Base-by-base conservation (phyloP, 2,113 vertebrate species). In the Actinemys pallida region DNA sequence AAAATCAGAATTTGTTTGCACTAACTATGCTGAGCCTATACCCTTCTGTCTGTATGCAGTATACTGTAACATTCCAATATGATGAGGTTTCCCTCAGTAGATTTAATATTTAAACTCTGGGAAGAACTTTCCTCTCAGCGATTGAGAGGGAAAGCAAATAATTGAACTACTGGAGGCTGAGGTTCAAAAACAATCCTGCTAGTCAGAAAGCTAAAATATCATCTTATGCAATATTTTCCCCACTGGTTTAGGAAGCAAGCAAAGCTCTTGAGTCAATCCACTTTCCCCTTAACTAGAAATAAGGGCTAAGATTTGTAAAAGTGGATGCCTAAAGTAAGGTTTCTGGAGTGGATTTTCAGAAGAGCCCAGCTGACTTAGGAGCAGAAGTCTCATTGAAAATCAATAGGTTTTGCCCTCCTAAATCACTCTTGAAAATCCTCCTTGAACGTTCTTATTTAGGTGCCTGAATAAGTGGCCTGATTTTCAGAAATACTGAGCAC, bases 101-200 rank as follows among this genome's bases (percentile, higher is more conserved):
- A 94, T 91, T 94, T 95, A 11, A 91, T 90, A 92, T 78, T 93
- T 96, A 96, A 96, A 95, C 86, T 94, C 53, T 0, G 0, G 39
- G 35, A 3, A 52, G 83, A 90, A 90, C 45, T 84, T 94, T 95
- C 93, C 87, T 81, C 53, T 57, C 83, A 93, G 87, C 86, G 45
- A 83, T 95, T 97, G 88, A 93, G 65, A 85, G 24, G 17, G 59
- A 95, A 95, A 94, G 93, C 87, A 97, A 97, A 96, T 95, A 96
- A 91, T 95, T 81, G 78, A 89, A 90, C 94, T 97, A 95, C 90
- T 96, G 94, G 87, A 91, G 92, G 83, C 87, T 35, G 29, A n/a
- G 79, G 53, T 94, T 93, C 81, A 91, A 94, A 93, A 88, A 1
- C 69, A 81, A 3, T n/a, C 50, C 80, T 76, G 83, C 69, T 93